These are phyloP conservation scores for Melolontha melolontha DNA, from an alignment of 2,888 invertebrate species.

Conservation along the genomic window DNA sequence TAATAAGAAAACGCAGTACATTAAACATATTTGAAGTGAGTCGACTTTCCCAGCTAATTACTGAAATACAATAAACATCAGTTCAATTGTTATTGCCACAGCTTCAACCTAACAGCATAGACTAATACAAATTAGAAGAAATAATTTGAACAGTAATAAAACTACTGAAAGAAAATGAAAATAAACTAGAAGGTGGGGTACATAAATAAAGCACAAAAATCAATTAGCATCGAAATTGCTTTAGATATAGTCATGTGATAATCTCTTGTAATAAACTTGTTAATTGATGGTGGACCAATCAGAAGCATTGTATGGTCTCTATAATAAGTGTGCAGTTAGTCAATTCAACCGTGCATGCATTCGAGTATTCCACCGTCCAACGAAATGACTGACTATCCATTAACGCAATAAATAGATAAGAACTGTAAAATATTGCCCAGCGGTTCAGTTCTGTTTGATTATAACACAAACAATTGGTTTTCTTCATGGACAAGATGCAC, in stretches of 20 bases:
- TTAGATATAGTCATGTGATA: conserved; percentile 64
- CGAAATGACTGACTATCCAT: conserved; percentile 50
- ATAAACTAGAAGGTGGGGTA: too few relatives aligned
- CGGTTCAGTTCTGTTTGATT: conserved; percentile 46
- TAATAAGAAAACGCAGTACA: too few relatives aligned
- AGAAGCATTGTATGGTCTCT: conserved; percentile 58
- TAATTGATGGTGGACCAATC: conserved; percentile 63
- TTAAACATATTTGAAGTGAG: too few relatives aligned
- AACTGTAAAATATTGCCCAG: conserved; percentile 60
- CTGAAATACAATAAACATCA: too few relatives aligned
- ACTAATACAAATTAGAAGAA: too few relatives aligned
- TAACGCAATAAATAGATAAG: conserved; percentile 62
- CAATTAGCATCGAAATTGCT: conserved; percentile 64
- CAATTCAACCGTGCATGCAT: conserved; percentile 35
- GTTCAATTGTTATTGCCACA: too few relatives aligned
- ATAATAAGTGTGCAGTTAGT: conserved; percentile 56
- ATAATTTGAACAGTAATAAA: too few relatives aligned
- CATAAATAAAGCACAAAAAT: conserved; percentile 59
- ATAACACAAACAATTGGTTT: conserved; percentile 43
- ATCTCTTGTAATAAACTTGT: conserved; percentile 64
- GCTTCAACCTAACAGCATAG: too few relatives aligned
- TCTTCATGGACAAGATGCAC: conserved; percentile 11
- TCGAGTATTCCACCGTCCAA: conserved; percentile 15
- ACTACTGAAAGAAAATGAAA: too few relatives aligned
- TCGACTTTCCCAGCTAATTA: too few relatives aligned